Base-by-base conservation (phyloP, 2,888 invertebrate species). In the Melinopterus prodromus region DNA sequence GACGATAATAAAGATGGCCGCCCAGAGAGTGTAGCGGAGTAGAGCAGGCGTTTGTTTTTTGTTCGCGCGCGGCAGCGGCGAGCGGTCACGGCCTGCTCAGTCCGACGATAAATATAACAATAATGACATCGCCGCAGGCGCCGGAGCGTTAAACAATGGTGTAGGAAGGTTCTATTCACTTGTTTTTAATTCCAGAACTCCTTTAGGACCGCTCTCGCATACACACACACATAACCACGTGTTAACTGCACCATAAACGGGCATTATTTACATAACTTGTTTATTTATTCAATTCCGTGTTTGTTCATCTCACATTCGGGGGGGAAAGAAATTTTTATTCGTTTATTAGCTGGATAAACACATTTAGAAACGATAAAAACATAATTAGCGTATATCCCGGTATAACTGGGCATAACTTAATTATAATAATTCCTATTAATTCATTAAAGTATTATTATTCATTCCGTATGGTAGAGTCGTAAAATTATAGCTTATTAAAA, bases 121-220 rank as follows among this genome's bases (percentile, higher is more conserved):
- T 80, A 80, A 80, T 78, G 80, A 80, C 80, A 78, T 70, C 72
- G 69, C 74, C 70, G 78, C 38, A 80, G 80, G 80, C 80, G 80
- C 80, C 79, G 80, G 72, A 78, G 71, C 79, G 80, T 76, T 77
- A 78, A 80, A 80, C 80, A 80, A 80, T 79, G 76, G 78, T 37
- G 80, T 71, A 72, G 77, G 79, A 69, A 75, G 16, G 76, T 53
- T 53, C 53, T 53, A 53, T 53, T 53, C 53, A 53, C 53, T 53
- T 53, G 53, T 53, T 53, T 53, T 53, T 53, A 53, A 53, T 53
- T 53, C 53, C 53, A 53, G 9, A 53, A 53, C 53, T 53, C 53
- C 53, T 53, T 53, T 53, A 53, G 53, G 53, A 53, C 9, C 7
- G 53, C 53, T 7, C 12, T 9, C 12, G 12, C 9, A 12, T 53